Conservation (phyloP, 1,140 invertebrate genomes). For the Drosophila tani region DNA sequence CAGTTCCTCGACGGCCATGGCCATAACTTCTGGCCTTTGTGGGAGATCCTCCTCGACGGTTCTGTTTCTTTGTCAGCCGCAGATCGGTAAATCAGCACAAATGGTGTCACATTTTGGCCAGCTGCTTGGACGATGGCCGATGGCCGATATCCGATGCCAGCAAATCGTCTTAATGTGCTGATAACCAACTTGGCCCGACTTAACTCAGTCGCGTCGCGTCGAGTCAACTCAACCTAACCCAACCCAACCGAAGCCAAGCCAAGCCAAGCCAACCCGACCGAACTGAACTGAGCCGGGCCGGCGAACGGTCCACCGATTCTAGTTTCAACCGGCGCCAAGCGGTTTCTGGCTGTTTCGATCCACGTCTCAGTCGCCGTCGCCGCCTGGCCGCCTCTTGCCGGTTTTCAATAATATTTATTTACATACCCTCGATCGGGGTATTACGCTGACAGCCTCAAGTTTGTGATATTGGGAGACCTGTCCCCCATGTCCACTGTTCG, state of each 20-base stretch:
- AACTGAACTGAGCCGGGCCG: constrained; percentile 42
- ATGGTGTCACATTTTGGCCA: constrained; percentile 51
- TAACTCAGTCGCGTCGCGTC: constrained; percentile 16
- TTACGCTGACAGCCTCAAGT: not conserved
- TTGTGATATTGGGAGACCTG: not conserved
- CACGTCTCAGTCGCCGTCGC: constrained; percentile 26
- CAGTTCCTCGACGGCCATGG: constrained; percentile 7
- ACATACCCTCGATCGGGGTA: constrained; percentile 44
- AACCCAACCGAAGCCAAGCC: not conserved
- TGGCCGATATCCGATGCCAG: constrained; percentile 19
- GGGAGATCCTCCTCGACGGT: not conserved
- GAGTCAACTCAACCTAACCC: not conserved
- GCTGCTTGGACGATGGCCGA: constrained; percentile 19
- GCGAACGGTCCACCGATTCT: constrained; percentile 64
- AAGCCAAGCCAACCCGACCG: constrained; percentile 26
- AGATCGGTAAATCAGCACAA: constrained; percentile 43
- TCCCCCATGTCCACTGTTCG: not conserved
- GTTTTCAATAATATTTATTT: constrained; percentile 68
- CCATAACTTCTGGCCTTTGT: constrained; percentile 8
- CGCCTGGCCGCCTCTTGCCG: constrained; percentile 54
- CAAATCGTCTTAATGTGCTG: constrained; percentile 41
- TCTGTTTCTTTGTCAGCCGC: constrained; percentile 45
- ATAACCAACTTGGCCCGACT: constrained; percentile 30
- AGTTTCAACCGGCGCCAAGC: constrained; percentile 74
- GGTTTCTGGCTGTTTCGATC: constrained; percentile 60